Base-by-base conservation (phyloP, 2,797 vertebrate species). In the Botia almorhae region DNA sequence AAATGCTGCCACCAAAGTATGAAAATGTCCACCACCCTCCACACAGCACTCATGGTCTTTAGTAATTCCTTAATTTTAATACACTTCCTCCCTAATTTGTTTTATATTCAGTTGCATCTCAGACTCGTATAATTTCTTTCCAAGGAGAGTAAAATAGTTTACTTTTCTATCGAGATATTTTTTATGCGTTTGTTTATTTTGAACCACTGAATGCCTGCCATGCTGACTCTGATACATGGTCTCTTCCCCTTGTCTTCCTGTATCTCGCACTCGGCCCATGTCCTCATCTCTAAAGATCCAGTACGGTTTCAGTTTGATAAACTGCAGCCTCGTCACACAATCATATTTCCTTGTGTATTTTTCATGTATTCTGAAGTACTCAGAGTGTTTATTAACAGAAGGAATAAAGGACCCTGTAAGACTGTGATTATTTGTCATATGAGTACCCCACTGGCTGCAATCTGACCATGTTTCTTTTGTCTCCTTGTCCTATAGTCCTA, bases 111-210 rank as follows among this genome's bases (percentile, higher is more conserved):
- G 43, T 80, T 85, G 83, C 88, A 91, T 89, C 89, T 85, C 85
- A 81, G 88, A 90, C 93, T 92, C 90, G 89, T 92, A 92, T 87
- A 86, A 85, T 87, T 91, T 95, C 90, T 89, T 93, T 94, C 92
- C 90, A 92, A 86, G 90, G 94, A 94, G 84, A 91, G 82, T 85
- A 95, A 96, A 94, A 94, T 94, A 95, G 96, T 93, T 97, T 95
- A 94, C 96, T 96, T 98, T 97, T 97, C 94, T 98, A 98, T 95
- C 92, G 93, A 95, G 94, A 94, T 95, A 94, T 96, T 96, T 96
- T 94, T 96, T 96, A 94, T 95, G 94, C 91, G 81, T 87, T 71
- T 88, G 85, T 93, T 86, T 29, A 29, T 29, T 29, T 29, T 23
- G 19, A 73, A 39, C 2, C 12, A 63, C 10, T 48, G n/a, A 39